These are phyloP conservation scores for Pachycephus smyrnensis DNA, from an alignment of 2,888 invertebrate genomes.

Conservation along the genomic window DNA sequence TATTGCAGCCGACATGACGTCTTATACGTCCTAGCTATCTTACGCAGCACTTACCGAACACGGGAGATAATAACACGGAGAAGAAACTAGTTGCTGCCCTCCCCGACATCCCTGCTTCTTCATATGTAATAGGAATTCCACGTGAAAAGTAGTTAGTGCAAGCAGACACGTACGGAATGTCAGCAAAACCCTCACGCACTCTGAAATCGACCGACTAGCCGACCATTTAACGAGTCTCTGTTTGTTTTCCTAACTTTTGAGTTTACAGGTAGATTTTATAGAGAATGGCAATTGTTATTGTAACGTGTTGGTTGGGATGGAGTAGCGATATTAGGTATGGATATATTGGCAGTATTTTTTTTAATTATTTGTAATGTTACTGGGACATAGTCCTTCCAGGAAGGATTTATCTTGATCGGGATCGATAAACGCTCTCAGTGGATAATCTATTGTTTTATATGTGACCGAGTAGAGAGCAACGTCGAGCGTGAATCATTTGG, in stretches of 20 bases:
- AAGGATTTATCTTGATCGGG: neutral
- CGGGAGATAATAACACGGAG: conserved; percentile 50
- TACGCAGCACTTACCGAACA: conserved; percentile 42
- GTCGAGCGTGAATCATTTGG: neutral
- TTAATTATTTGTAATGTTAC: neutral
- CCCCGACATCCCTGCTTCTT: conserved; percentile 12
- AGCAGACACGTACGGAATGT: conserved; percentile 47
- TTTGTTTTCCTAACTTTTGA: neutral
- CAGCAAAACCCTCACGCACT: conserved; percentile 39
- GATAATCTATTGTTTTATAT: neutral
- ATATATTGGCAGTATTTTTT: neutral
- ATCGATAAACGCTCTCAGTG: neutral
- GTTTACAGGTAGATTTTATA: neutral
- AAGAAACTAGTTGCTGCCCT: conserved; percentile 47
- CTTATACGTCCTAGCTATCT: conserved; percentile 33
- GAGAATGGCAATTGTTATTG: neutral
- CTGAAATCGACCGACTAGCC: conserved; percentile 26
- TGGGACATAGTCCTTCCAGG: neutral
- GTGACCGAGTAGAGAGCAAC: neutral
- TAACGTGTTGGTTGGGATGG: neutral
- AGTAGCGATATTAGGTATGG: neutral
- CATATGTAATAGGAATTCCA: conserved; percentile 36
- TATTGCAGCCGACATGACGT: conserved; percentile 29
- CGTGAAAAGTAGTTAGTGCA: conserved; percentile 40
- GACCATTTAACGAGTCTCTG: conserved; percentile 1